Evolutionary conservation across 2,888 invertebrate species (phyloP).

Genomic region (Boloria euphrosyne): DNA sequence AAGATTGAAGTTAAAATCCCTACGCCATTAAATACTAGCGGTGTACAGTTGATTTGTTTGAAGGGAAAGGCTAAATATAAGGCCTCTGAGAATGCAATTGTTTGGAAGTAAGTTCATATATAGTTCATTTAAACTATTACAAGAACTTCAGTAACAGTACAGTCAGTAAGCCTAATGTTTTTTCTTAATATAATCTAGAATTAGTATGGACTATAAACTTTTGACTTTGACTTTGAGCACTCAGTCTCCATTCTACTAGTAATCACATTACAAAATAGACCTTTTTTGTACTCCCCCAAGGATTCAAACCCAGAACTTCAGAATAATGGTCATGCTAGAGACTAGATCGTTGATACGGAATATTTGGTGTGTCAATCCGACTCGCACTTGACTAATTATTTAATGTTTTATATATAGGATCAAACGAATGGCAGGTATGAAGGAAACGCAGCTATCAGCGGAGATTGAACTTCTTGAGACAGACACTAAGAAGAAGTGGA

Average conservation of each 20-base stretch:
- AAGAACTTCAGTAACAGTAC: too few relatives aligned
- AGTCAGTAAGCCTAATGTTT: too few relatives aligned
- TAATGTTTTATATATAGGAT: conserved; percentile 77
- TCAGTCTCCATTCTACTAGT: too few relatives aligned
- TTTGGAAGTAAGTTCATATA: conserved; percentile 90
- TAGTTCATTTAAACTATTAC: not conserved
- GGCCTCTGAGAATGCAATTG: conserved; percentile 99
- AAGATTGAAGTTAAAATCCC: conserved; percentile 99
- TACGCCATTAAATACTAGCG: conserved; percentile 98
- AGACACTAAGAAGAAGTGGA: conserved; percentile 99
- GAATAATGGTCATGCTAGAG: too few relatives aligned
- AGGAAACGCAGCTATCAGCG: conserved; percentile 99
- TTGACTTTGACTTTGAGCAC: too few relatives aligned
- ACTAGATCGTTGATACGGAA: not conserved
- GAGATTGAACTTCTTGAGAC: conserved; percentile 99
- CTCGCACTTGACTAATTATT: not conserved
- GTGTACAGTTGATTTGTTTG: conserved; percentile 98
- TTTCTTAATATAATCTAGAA: too few relatives aligned
- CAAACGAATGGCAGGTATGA: conserved; percentile 98
- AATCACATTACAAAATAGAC: too few relatives aligned
- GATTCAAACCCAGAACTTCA: too few relatives aligned
- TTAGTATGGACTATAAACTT: too few relatives aligned
- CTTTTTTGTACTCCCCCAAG: too few relatives aligned
- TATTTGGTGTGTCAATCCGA: not conserved
- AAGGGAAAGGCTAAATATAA: conserved; percentile 99